Base-by-base conservation (phyloP, 2,888 invertebrate genomes). In the Ligdia adustata region DNA sequence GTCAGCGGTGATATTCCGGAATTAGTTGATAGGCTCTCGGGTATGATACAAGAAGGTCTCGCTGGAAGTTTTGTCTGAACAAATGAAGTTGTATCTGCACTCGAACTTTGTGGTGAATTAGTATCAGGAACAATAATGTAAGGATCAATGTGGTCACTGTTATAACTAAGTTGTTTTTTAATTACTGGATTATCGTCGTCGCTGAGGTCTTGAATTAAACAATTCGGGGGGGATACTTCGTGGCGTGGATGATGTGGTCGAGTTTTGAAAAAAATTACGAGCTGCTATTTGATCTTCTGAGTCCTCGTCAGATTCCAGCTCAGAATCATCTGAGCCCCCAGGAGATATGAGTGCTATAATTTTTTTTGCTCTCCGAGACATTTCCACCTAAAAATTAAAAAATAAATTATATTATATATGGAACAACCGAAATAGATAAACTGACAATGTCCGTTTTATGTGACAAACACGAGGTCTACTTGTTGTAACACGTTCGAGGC, bases 341-440 rank as follows among this genome's bases (percentile, higher is more conserved):
- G n/a, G 4, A 14, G 14, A n/a, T 26, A 24, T 26, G 26, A 14
- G 26, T 13, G n/a, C 12, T 7, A 26, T 11, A 26, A 26, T 26
- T 7, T 22, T 22, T 22, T 22, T 22, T 22, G 22, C 22, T 22
- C 22, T 22, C 22, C 22, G n/a, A 22, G 22, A 22, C 22, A 31
- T 31, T 14, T 15, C 18, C 33, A 41, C 31, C 26, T 38, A 51
- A 6, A 37, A 31, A 22, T 22, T n/a, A 22, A 22, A 22, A 22
- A 22, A 22, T 22, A 22, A 18, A 18, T 18, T 22, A 22, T n/a
- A 22, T n/a, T 22, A 22, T 22, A 22, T 22, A 22, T 22, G n/a
- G 7, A 22, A 22, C 22, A 22, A 18, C 18, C 18, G 18, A 18
- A 18, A 18, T 18, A 18, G 18, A 18, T 18, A 18, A 18, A 18